A percentile compares a stretch with the other conserved stretches of the same genome.
phyloP scores from a whole-genome alignment of 2,888 invertebrate species.

The Catocala sponsa region DNA sequence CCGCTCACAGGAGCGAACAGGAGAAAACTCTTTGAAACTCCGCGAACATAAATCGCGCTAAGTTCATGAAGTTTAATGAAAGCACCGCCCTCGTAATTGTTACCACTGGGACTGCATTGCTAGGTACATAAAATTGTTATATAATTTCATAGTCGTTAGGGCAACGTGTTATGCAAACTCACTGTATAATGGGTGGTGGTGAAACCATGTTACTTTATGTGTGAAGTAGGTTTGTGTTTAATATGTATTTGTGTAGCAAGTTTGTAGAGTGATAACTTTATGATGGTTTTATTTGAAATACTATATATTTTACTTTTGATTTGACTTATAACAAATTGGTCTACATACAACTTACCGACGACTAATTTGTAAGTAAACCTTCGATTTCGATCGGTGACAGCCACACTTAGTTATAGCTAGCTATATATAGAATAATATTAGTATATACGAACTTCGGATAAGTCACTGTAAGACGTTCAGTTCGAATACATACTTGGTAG shows the following conservation, averaged over 20 bases:
- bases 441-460: too few relatives aligned
- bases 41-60: slow-evolving; percentile 58
- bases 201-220: slow-evolving; percentile 5
- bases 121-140: slow-evolving; percentile 50
- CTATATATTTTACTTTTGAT: too few relatives aligned
- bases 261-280: not conserved
- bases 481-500: too few relatives aligned
- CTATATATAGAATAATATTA: too few relatives aligned
- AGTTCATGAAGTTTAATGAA: slow-evolving; percentile 65
- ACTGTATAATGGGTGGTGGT: slow-evolving; percentile 11
- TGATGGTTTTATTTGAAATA: too few relatives aligned
- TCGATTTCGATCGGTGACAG: too few relatives aligned
- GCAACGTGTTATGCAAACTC: slow-evolving; percentile 36
- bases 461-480: too few relatives aligned
- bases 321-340: too few relatives aligned
- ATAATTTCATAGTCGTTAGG: slow-evolving; percentile 44
- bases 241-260: slow-evolving; percentile 1
- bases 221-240: slow-evolving; percentile 1
- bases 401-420: too few relatives aligned
- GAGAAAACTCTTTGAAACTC: slow-evolving; percentile 52
- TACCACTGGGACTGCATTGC: slow-evolving; percentile 51
- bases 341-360: too few relatives aligned
- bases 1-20: slow-evolving; percentile 23
- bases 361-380: too few relatives aligned
- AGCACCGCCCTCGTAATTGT: slow-evolving; percentile 60